These are phyloP conservation scores for Ciconia maguari DNA, from an alignment of 2,113 vertebrate species.

Conservation along the genomic window DNA sequence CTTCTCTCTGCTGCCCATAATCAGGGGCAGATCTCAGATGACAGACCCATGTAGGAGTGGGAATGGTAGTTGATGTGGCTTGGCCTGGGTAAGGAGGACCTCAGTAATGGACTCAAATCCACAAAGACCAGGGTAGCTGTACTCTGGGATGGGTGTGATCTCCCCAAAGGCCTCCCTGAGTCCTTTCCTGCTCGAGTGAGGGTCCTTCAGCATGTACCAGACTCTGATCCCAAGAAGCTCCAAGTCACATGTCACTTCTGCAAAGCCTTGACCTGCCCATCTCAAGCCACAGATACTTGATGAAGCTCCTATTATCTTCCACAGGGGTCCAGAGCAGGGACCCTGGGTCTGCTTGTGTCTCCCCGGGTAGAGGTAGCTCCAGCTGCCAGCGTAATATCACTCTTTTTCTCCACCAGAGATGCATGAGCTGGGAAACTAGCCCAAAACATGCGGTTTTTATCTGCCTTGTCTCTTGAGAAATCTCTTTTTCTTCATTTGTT, in stretches of 20 bases:
- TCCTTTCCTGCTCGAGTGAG: background rate
- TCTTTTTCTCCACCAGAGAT: background rate
- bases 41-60: background rate
- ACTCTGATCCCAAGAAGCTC: background rate
- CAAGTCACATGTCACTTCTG: background rate
- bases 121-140: background rate
- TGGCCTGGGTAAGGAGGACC: background rate
- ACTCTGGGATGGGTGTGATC: background rate
- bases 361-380: background rate
- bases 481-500: background rate
- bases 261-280: background rate
- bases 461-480: background rate
- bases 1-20: background rate
- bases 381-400: rapidly evolving
- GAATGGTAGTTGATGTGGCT: background rate
- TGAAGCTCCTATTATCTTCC: background rate
- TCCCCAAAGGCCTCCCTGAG: background rate
- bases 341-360: background rate
- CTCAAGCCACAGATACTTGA: background rate
- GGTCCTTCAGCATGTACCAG: background rate
- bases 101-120: background rate
- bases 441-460: background rate
- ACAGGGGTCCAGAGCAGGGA: background rate
- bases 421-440: background rate
- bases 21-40: background rate